phyloP scores from a whole-genome alignment of 2,797 vertebrate genomes.

The Xenentodon cancila region DNA sequence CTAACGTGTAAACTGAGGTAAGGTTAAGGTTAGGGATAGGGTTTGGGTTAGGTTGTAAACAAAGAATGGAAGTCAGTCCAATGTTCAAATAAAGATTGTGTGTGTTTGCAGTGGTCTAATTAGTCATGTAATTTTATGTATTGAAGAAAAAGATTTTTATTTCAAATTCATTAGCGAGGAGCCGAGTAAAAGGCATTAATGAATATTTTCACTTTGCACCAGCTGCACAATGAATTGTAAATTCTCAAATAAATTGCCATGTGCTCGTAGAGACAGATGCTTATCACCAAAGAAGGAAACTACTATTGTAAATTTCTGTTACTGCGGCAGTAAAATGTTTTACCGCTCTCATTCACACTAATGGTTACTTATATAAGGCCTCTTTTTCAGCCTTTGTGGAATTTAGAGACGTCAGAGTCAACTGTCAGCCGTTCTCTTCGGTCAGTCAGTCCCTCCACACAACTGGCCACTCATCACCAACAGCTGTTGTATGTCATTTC shows the following conservation, averaged over 20 bases:
- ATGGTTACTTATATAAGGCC: slow-evolving; percentile 66
- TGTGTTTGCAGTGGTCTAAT: slow-evolving; percentile 38
- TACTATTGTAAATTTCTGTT: slow-evolving; percentile 52
- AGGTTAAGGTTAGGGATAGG: too few relatives aligned
- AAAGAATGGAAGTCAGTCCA: too few relatives aligned
- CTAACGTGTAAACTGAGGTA: too few relatives aligned
- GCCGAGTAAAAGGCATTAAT: too few relatives aligned
- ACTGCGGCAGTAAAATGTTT: slow-evolving; percentile 53
- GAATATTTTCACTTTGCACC: too few relatives aligned
- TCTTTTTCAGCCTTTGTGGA: slow-evolving; percentile 52
- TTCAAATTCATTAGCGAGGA: too few relatives aligned
- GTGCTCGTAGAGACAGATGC: neutral
- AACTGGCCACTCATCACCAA: slow-evolving; percentile 35
- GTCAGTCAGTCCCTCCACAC: slow-evolving; percentile 32
- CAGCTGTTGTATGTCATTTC: slow-evolving; percentile 46
- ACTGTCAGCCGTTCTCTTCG: slow-evolving; percentile 40
- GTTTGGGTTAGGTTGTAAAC: too few relatives aligned
- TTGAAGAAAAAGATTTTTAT: slow-evolving; percentile 14
- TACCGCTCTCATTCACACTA: slow-evolving; percentile 63
- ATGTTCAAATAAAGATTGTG: neutral
- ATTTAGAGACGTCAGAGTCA: slow-evolving; percentile 50
- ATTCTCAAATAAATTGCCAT: too few relatives aligned
- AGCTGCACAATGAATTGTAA: too few relatives aligned
- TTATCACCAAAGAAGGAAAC: slow-evolving; percentile 49
- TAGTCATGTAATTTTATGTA: slow-evolving; percentile 46